Percentiles rank a stretch among this genome's conserved stretches.
Evolutionary conservation across 2,113 vertebrate genomes (phyloP).

Genomic region (Hemiprocne comata): DNA sequence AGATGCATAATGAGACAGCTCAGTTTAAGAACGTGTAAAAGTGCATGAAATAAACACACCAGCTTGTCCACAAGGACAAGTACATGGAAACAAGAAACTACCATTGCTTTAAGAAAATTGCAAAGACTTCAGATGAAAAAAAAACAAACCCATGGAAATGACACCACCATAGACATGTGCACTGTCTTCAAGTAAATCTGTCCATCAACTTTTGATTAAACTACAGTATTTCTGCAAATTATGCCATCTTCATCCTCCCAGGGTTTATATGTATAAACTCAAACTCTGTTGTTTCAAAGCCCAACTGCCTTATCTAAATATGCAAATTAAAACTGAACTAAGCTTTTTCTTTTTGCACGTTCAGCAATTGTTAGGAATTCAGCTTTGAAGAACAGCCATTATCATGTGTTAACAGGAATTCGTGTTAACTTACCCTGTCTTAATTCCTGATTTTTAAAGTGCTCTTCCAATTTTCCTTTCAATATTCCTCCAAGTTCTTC

Average conservation of each 20-base stretch:
- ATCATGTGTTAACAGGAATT: neutral
- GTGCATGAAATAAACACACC: neutral
- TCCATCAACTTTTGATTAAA: neutral
- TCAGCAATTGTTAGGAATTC: neutral
- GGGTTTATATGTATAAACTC: neutral
- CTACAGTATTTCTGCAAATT: neutral
- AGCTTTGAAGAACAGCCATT: neutral
- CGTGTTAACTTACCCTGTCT: slow-evolving; percentile 84
- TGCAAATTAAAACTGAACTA: neutral
- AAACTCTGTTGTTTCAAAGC: neutral
- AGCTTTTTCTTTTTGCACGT: neutral
- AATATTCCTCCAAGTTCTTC: slow-evolving; percentile 95
- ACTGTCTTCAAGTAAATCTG: neutral
- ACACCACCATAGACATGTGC: neutral
- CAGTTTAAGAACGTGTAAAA: neutral
- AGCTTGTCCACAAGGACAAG: neutral
- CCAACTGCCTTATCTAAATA: neutral
- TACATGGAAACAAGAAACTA: neutral
- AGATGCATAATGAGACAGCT: neutral
- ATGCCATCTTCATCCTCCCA: neutral
- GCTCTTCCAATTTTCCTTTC: slow-evolving; percentile 95
- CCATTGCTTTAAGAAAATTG: neutral
- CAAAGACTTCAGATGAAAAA: neutral
- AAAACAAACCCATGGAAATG: neutral
- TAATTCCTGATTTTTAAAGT: slow-evolving; percentile 98